A percentile compares a stretch with the other conserved stretches of the same genome.
These are phyloP conservation scores for Vicugna pacos DNA, from an alignment of 2,113 vertebrate genomes.

Conservation along the genomic window DNA sequence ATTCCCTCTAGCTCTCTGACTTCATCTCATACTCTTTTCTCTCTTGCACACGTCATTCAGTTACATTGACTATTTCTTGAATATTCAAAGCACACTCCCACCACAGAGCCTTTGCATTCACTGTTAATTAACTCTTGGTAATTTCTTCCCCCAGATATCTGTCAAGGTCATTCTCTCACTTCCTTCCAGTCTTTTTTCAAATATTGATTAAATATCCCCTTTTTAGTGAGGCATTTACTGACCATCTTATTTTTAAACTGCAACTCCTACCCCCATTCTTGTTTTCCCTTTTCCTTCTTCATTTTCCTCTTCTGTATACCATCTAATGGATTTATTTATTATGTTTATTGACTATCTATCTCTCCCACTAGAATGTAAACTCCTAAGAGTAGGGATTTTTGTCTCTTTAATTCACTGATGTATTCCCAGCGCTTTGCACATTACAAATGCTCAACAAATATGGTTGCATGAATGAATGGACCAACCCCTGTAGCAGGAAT, in stretches of 20 bases:
- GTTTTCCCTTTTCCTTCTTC: background rate
- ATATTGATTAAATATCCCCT: background rate
- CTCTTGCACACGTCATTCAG: background rate
- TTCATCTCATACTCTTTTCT: background rate
- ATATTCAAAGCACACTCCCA: background rate
- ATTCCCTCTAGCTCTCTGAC: background rate
- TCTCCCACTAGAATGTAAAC: background rate
- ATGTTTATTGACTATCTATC: background rate
- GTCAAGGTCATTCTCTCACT: background rate
- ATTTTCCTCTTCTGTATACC: background rate
- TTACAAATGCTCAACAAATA: slow-evolving; percentile 7
- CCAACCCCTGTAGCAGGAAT: background rate
- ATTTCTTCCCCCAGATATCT: background rate
- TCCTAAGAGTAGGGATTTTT: background rate
- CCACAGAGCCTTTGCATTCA: background rate
- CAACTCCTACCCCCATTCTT: background rate
- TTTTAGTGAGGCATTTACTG: background rate
- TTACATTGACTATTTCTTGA: background rate
- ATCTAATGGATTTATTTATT: background rate
- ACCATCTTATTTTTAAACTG: background rate
- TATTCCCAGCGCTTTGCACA: background rate
- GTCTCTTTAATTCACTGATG: background rate
- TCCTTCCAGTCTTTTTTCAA: slow-evolving; percentile 27
- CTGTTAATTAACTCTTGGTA: background rate
- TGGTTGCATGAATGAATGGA: background rate